These are phyloP conservation scores for Chironex yamaguchii DNA, from an alignment of 30 jellyfish, hydroid and myxozoan genomes.

Conservation along the genomic window DNA sequence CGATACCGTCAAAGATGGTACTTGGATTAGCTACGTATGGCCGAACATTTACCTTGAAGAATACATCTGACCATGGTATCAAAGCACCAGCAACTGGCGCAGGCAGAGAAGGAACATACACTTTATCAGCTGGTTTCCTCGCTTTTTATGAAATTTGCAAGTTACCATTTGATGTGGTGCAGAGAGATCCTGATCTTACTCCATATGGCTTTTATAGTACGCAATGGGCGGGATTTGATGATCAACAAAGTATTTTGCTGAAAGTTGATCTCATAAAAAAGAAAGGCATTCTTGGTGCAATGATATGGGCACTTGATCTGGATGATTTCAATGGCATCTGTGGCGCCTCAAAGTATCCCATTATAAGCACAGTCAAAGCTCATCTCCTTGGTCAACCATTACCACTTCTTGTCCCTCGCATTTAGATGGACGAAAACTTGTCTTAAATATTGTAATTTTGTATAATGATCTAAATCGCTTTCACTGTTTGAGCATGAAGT, in stretches of 20 bases:
- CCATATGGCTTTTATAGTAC: background rate
- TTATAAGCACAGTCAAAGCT: background rate
- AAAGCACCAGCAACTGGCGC: background rate
- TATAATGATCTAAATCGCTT: too few species aligned
- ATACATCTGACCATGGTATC: background rate
- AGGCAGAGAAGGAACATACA: background rate
- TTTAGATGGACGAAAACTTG: too few species aligned
- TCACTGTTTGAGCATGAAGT: too few species aligned
- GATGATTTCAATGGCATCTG: slow-evolving; percentile 9
- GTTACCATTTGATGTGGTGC: background rate
- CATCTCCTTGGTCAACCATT: too few species aligned
- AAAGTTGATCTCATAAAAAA: background rate
- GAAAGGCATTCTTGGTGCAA: background rate
- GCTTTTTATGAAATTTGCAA: slow-evolving; percentile 1
- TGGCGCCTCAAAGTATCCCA: background rate
- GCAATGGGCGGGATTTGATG: slow-evolving; percentile 9
- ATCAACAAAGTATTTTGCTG: background rate
- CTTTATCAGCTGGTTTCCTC: background rate
- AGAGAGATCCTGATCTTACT: too few species aligned
- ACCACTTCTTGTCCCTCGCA: too few species aligned
- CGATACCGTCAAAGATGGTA: background rate
- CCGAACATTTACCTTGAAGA: background rate
- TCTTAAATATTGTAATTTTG: too few species aligned
- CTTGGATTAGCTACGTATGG: slow-evolving; percentile 1
- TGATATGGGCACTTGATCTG: background rate